Base-by-base conservation (phyloP, 2,888 invertebrate genomes). In the Cataglyphis rosenhaueri region DNA sequence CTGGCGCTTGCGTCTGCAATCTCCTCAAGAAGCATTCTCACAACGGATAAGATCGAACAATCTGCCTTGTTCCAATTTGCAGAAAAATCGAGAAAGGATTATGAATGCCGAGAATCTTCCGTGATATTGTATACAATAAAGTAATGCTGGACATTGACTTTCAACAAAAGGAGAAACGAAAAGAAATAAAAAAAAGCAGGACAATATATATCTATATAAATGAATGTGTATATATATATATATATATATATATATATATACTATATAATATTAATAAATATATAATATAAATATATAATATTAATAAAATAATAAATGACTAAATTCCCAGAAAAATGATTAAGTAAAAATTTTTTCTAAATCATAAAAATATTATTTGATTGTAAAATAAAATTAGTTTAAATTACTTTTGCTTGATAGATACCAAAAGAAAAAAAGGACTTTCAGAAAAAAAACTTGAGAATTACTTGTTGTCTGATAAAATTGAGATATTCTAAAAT, bases 381-480 rank as follows among this genome's bases (percentile, higher is more conserved):
- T 52, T 52, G 8, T 29, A 38, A 55, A 55, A 55, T 10, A 2
- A 48, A 44, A 29, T 66, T 9, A 18, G 3, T 18, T 52, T 35
- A 18, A n/a, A 52, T 52, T 18, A 29, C 48, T 29, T 65, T 9
- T 38, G 25, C 21, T 55, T 5, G n/a, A 55, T 65, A 73, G 73
- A 65, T 25, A n/a, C 6, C 38, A 18, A 29, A 32, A 44, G 10
- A 55, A 12, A 25, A n/a, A 70, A 74, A 41, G 41, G 41, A 41
- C 1, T 41, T 73, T 70, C n/a, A 73, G n/a, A 62, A 83, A 82
- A 86, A 86, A 82, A 64, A 82, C 59, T 82, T 55, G 38, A 32
- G 68, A 48, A 83, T 82, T 76, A 29, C 25, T 29, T 2, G 25
- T 75, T 66, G 61, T 44, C 3, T 44, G 41, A 44, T 44, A 44